Evolutionary conservation across 2,888 invertebrate species (phyloP).

Genomic region (Ditula angustiorana): DNA sequence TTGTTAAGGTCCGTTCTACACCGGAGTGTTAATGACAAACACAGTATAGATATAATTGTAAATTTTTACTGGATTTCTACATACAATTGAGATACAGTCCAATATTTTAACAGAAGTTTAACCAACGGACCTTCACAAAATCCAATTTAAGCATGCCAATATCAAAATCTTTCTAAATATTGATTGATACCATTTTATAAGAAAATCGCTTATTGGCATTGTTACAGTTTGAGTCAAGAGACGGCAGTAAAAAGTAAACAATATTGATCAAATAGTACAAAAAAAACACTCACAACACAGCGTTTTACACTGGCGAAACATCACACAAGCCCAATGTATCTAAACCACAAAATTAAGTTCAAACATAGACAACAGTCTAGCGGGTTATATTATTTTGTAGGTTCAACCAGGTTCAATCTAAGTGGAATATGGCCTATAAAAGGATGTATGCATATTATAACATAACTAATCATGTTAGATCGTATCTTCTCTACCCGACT

Average conservation of each 20-base stretch:
- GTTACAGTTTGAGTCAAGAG: neutral
- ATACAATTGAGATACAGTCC: too few relatives aligned
- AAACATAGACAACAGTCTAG: constrained; percentile 22
- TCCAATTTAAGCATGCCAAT: neutral
- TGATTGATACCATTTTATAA: neutral
- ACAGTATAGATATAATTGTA: too few relatives aligned
- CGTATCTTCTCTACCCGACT: neutral
- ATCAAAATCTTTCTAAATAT: too few relatives aligned
- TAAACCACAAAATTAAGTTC: constrained; percentile 27
- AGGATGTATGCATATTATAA: neutral
- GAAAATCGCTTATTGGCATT: neutral
- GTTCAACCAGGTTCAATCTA: neutral
- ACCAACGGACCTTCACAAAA: neutral
- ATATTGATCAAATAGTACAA: constrained; percentile 11
- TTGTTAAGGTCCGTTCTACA: too few relatives aligned
- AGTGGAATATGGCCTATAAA: constrained; percentile 4
- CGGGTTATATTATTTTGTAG: neutral
- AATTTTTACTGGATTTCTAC: too few relatives aligned
- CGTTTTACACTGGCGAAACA: constrained; percentile 67
- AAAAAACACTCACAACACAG: constrained; percentile 35
- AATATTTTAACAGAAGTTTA: neutral
- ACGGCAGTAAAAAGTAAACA: neutral
- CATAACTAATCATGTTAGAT: constrained; percentile 3
- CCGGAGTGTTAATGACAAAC: too few relatives aligned
- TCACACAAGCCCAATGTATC: constrained; percentile 57